phyloP scores from a whole-genome alignment of 1,140 invertebrate species.

The Thereuonema tuberculata region DNA sequence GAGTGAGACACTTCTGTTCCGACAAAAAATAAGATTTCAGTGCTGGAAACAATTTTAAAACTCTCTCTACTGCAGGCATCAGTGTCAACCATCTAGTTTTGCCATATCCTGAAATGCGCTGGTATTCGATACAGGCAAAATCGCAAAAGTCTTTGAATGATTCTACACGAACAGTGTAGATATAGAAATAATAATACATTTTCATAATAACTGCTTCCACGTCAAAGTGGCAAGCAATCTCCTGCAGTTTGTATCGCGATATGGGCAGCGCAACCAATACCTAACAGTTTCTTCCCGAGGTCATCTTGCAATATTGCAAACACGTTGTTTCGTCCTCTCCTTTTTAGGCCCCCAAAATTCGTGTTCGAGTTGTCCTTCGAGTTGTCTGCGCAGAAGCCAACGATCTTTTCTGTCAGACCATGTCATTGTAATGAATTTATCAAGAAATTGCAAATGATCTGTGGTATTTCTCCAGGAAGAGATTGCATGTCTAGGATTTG shows the following conservation, averaged over 20 bases:
- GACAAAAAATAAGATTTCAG: slow-evolving; percentile 18
- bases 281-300: slow-evolving; percentile 9
- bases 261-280: slow-evolving; percentile 13
- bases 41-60: slow-evolving; percentile 12
- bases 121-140: slow-evolving; percentile 13
- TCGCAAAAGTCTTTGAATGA: slow-evolving; percentile 18
- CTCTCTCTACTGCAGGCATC: slow-evolving; percentile 11
- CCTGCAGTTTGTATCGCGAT: slow-evolving; percentile 14
- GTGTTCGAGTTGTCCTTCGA: slow-evolving; percentile 13
- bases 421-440: slow-evolving; percentile 8
- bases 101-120: slow-evolving; percentile 14
- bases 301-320: slow-evolving; percentile 10
- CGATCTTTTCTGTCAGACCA: slow-evolving; percentile 5
- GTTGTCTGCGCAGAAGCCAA: slow-evolving; percentile 12
- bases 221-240: slow-evolving; percentile 15
- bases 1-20: slow-evolving; percentile 6
- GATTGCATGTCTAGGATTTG: slow-evolving; percentile 5
- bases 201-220: slow-evolving; percentile 15
- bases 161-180: slow-evolving; percentile 16
- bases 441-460: slow-evolving; percentile 10
- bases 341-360: slow-evolving; percentile 9
- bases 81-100: slow-evolving; percentile 18
- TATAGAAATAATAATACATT: slow-evolving; percentile 18
- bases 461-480: slow-evolving; percentile 11
- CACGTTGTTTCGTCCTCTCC: slow-evolving; percentile 6